phyloP scores from a whole-genome alignment of 2,888 invertebrate genomes.

The Hirudinaria manillensis region DNA sequence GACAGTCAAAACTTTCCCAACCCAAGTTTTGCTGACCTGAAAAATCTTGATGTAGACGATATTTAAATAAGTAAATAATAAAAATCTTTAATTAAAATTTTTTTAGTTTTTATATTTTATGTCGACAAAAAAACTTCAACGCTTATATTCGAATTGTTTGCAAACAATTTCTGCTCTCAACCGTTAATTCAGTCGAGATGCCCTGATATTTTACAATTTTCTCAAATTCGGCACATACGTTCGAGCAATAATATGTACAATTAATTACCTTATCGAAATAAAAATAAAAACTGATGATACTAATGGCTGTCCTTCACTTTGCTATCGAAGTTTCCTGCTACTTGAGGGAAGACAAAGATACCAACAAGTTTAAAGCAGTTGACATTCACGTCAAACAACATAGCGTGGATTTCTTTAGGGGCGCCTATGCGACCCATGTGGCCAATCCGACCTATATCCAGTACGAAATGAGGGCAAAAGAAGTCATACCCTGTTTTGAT shows the following conservation, averaged over 20 bases:
- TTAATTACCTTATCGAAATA: neutral
- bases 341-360: neutral
- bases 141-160: too few relatives aligned
- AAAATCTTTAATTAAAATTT: too few relatives aligned
- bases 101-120: too few relatives aligned
- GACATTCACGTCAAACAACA: neutral
- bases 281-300: neutral
- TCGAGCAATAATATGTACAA: too few relatives aligned
- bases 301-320: neutral
- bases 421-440: conserved; percentile 7
- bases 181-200: too few relatives aligned
- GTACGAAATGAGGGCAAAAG: neutral
- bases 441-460: conserved; percentile 21
- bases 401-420: conserved; percentile 21
- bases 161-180: too few relatives aligned
- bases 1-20: neutral
- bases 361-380: conserved; percentile 5
- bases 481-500: conserved; percentile 1
- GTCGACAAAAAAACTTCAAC: too few relatives aligned
- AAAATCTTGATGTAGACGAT: neutral
- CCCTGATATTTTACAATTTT: too few relatives aligned
- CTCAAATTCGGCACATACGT: too few relatives aligned
- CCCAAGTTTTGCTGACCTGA: neutral
- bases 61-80: neutral
- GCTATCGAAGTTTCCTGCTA: neutral